phyloP scores from a whole-genome alignment of 2,797 vertebrate species.

The Clarias fuscus region DNA sequence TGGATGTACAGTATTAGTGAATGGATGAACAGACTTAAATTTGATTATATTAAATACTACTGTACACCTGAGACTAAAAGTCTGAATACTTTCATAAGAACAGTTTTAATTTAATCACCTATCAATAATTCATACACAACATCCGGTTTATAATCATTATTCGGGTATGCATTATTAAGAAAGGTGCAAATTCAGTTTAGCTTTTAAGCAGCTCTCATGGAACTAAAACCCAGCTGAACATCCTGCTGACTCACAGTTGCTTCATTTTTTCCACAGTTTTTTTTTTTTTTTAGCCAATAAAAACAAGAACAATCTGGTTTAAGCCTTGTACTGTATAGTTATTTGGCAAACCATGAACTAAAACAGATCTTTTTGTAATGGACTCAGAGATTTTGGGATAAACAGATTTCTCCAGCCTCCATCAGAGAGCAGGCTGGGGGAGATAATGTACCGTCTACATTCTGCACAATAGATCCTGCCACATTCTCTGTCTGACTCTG shows the following conservation, averaged over 20 bases:
- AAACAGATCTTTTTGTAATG: background rate
- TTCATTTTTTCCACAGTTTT: background rate
- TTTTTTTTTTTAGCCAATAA: background rate
- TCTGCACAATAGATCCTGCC: slow-evolving; percentile 30
- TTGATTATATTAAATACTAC: background rate
- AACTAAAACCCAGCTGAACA: background rate
- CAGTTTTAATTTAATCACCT: background rate
- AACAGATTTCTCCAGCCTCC: slow-evolving; percentile 36
- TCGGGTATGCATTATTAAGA: slow-evolving; percentile 8
- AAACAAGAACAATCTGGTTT: background rate
- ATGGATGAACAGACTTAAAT: background rate
- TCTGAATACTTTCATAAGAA: background rate
- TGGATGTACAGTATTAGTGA: background rate
- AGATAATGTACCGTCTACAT: slow-evolving; percentile 41
- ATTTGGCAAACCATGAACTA: background rate
- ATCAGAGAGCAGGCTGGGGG: slow-evolving; percentile 7
- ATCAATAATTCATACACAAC: background rate
- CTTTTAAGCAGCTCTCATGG: background rate
- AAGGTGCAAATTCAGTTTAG: background rate
- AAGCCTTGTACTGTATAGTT: background rate
- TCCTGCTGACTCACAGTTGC: background rate
- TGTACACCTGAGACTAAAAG: background rate
- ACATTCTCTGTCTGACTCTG: slow-evolving; percentile 31
- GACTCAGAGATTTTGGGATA: background rate
- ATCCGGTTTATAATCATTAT: background rate